Percentiles rank a stretch among this genome's conserved stretches.
phyloP scores from a whole-genome alignment of 2,797 vertebrate genomes.

The Hemibagrus guttatus region DNA sequence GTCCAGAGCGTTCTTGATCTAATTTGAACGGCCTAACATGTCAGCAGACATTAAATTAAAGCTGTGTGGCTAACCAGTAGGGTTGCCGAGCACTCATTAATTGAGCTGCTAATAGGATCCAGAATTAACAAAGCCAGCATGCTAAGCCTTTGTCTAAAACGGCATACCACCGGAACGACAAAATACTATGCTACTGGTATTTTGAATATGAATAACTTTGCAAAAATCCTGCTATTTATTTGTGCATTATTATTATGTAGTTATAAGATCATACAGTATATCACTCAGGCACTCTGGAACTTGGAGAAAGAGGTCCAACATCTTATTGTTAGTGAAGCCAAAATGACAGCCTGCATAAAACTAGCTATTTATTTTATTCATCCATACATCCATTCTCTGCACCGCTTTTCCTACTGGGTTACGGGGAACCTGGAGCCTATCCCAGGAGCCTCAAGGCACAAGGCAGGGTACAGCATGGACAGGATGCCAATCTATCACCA shows the following conservation, averaged over 20 bases:
- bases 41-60: slow-evolving; percentile 35
- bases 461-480: no score
- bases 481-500: no score
- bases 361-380: background rate
- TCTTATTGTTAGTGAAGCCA: background rate
- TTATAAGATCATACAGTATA: background rate
- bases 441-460: no score
- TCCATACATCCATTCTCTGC: no score
- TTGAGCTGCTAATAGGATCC: slow-evolving; percentile 63
- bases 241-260: background rate
- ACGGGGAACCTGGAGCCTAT: no score
- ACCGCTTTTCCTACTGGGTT: no score
- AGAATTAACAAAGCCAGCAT: slow-evolving; percentile 43
- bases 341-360: background rate
- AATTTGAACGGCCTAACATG: slow-evolving; percentile 6
- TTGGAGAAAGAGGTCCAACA: background rate
- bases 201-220: background rate
- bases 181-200: background rate
- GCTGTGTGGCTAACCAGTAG: slow-evolving; percentile 14
- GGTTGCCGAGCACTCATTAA: slow-evolving; percentile 62
- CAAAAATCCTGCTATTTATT: background rate
- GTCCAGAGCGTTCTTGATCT: slow-evolving; percentile 21
- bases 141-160: background rate
- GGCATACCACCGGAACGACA: background rate
- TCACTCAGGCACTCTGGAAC: background rate